A percentile compares a stretch with the other conserved stretches of the same genome.
Conservation (phyloP, 92 coral and sea anemone genomes). For the Diadumene lineata region DNA sequence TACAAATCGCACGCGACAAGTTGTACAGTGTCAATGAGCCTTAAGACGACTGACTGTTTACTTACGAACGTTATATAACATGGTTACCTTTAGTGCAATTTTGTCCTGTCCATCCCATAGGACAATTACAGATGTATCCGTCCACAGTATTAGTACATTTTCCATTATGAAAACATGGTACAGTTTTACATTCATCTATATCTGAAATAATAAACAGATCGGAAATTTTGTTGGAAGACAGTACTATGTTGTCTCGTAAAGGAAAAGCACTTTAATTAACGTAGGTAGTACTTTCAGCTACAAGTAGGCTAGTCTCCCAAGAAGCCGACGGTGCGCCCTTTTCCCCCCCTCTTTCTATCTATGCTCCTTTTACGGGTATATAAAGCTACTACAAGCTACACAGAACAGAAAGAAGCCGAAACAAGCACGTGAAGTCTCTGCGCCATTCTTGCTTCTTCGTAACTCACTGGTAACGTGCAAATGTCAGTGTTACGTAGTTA, state of each 20-base stretch:
- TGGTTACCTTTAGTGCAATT: not conserved
- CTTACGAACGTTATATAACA: not conserved
- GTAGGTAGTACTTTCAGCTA: too few species aligned
- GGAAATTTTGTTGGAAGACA: not conserved
- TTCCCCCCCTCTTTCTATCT: too few species aligned
- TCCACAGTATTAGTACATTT: not conserved
- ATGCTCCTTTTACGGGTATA: too few species aligned
- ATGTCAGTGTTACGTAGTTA: not conserved
- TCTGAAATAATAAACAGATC: not conserved
- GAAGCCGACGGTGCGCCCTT: too few species aligned
- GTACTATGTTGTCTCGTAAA: too few species aligned
- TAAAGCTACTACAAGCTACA: too few species aligned
- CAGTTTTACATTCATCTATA: not conserved
- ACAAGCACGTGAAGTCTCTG: too few species aligned
- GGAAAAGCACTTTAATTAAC: too few species aligned
- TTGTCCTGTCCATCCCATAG: not conserved
- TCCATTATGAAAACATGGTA: not conserved
- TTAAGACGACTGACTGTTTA: not conserved
- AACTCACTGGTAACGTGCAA: not conserved
- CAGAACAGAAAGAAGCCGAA: too few species aligned
- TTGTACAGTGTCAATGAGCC: not conserved
- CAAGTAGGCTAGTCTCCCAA: too few species aligned
- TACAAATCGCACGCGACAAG: too few species aligned
- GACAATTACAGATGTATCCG: not conserved
- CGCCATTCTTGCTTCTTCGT: too few species aligned